Evolutionary conservation across 1,140 invertebrate genomes (phyloP), one percentile per base, ranked within the genome.

Genomic region (Polyergus mexicanus): DNA sequence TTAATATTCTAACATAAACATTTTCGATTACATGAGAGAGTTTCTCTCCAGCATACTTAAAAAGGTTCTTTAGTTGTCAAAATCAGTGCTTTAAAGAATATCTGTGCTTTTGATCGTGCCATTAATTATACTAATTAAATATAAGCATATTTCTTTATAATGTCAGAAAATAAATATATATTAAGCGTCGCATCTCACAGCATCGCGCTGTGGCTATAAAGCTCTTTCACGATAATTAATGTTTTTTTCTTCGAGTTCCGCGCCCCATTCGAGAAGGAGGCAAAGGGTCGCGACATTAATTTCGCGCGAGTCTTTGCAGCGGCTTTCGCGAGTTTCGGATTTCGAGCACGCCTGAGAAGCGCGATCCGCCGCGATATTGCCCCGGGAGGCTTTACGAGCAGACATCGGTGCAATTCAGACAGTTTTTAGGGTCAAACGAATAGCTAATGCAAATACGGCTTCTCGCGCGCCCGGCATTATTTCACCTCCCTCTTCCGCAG

Each of bases 361-460:
- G 78, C 78, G 78, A 63, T 62, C 63, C 51, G 35, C 8, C 38
- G 58, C 62, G 78, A 76, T 80, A 86, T 84, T 65, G 56, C 72
- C 35, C 35, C 47, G 13, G 16, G n/a, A 22, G 41, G 62, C 56
- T 85, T 90, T 90, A 90, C 88, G 88, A 90, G 86, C 83, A 86
- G 47, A 71, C 76, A 85, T 87, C 66, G 84, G 86, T 51, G 56
- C 78, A 76, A 85, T 88, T 88, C 78, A 68, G 89, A 72, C 75
- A 90, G 89, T 90, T 90, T 90, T 90, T 88, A 90, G 86, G 86
- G 88, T 85, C 76, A 87, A 90, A 84, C 86, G 88, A 90, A 90
- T 90, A 88, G 86, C 88, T 90, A 89, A 90, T 90, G 89, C 89
- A 90, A 90, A 88, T 90, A 85, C 86, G 51, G 58, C 76, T 77